These are phyloP conservation scores for Marronus borbonicus DNA, from an alignment of 2,888 invertebrate genomes.

Conservation along the genomic window DNA sequence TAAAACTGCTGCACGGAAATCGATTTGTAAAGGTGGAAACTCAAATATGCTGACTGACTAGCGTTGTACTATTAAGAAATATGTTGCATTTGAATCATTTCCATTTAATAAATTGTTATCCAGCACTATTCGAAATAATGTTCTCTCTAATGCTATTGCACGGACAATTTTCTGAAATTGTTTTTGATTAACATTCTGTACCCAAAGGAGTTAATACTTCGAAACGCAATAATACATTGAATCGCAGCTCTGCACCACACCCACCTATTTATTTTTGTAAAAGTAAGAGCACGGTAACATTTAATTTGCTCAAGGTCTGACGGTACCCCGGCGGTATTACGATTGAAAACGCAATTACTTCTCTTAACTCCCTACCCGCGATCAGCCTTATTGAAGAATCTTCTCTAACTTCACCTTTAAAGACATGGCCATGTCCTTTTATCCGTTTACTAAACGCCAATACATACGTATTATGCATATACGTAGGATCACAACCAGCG, in stretches of 20 bases:
- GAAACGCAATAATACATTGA: slow-evolving; percentile 1
- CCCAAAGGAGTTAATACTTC: background rate
- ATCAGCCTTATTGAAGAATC: slow-evolving; percentile 9
- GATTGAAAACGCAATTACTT: slow-evolving; percentile 32
- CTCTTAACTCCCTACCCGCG: background rate
- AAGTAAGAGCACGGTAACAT: slow-evolving; percentile 42
- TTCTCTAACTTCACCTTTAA: slow-evolving; percentile 2
- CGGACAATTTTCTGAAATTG: background rate
- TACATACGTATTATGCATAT: background rate
- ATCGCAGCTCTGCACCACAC: slow-evolving; percentile 5
- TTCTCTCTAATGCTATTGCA: background rate
- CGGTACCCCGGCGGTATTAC: slow-evolving; percentile 24
- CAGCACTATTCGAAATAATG: background rate
- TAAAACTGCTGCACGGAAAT: too few relatives aligned
- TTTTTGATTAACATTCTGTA: background rate
- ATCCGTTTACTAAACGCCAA: background rate
- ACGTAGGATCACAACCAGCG: background rate
- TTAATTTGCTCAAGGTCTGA: slow-evolving; percentile 45
- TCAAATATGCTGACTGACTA: too few relatives aligned
- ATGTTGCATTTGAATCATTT: too few relatives aligned
- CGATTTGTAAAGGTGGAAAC: too few relatives aligned
- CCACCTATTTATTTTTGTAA: slow-evolving; percentile 34
- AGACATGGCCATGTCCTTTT: background rate
- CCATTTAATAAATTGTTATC: too few relatives aligned
- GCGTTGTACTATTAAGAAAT: too few relatives aligned